Base-by-base conservation (phyloP, 2,113 vertebrate genomes). In the Microtus montanus region DNA sequence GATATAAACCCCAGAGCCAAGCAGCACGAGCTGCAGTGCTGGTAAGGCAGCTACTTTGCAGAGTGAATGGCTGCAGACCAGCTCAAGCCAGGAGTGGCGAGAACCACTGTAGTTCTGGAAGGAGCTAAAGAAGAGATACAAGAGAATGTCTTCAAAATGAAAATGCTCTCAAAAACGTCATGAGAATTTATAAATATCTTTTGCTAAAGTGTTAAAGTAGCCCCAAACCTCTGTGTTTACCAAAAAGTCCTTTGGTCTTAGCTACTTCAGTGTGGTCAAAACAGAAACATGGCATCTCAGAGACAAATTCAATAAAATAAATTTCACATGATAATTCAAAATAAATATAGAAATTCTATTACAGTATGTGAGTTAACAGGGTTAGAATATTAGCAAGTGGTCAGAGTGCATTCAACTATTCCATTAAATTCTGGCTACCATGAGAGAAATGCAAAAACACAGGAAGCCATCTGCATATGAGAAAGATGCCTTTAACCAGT, bases 361-460 rank as follows among this genome's bases (percentile, higher is more conserved):
- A 95, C 12, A 79, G 47, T 71, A 83, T n/a, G 35, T 54, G 7
- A 93, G 71, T 82, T 92, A 93, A 86, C 33, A 85, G 7, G 9
- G 8, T 20, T 85, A 95, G 30, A 30, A 73, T 30, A 84, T 30
- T 91, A 95, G 70, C 30, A 91, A 64, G 44, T 58, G 77, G 15
- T 35, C 44, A 90, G 11, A 78, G 2, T 68, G 49, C 0, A 70
- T 2, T 70, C 44, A 13, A 74, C 47, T 88, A 82, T 19, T 73
- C 61, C 33, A 35, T 73, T 93, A 95, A 92, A 78, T 68, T 95
- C 49, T 85, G 15, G 44, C 30, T 49, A 91, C 77, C 26, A 80
- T 52, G 95, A 10, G n/a, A 93, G 26, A 7, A 92, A 92, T 87
- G 73, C 4, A 61, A 89, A 90, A 17, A 90, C n/a, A 66, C 12